A percentile compares a stretch with the other conserved stretches of the same genome.
These are phyloP conservation scores for Notechis scutatus DNA, from an alignment of 2,113 vertebrate species.

Conservation along the genomic window DNA sequence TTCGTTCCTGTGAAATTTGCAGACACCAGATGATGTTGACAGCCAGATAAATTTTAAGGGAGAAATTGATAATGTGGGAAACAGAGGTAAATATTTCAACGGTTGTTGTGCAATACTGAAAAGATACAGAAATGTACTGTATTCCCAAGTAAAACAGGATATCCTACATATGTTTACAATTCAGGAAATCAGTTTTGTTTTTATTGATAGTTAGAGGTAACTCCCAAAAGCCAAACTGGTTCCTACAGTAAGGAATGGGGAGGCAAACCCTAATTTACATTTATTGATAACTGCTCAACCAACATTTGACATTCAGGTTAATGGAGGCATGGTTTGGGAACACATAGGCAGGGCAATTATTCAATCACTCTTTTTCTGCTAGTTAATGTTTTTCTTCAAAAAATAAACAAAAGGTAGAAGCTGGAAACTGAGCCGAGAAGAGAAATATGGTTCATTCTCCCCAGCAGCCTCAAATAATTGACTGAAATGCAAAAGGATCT, in stretches of 20 bases:
- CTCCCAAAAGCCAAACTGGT: neutral
- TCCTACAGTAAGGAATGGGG: neutral
- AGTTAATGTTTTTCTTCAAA: neutral
- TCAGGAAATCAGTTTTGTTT: neutral
- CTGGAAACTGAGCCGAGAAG: neutral
- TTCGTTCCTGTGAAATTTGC: neutral
- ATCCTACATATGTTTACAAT: neutral
- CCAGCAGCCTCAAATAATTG: neutral
- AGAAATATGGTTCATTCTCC: neutral
- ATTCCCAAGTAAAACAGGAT: fast-evolving
- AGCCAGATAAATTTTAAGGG: neutral
- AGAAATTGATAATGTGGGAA: neutral
- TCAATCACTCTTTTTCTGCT: neutral
- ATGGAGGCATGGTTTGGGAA: neutral
- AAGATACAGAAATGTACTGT: neutral
- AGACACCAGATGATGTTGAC: neutral
- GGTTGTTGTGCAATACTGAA: neutral
- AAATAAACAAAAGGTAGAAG: neutral
- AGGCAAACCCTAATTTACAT: neutral
- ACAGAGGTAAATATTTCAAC: neutral
- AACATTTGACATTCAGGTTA: neutral
- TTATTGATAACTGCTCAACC: neutral
- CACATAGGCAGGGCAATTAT: neutral
- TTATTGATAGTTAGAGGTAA: neutral
- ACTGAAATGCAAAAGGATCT: neutral